Percentiles rank a stretch among this genome's conserved stretches.
Evolutionary conservation across 1,140 invertebrate species (phyloP).

Genomic region (Ruditapes philippinarum): DNA sequence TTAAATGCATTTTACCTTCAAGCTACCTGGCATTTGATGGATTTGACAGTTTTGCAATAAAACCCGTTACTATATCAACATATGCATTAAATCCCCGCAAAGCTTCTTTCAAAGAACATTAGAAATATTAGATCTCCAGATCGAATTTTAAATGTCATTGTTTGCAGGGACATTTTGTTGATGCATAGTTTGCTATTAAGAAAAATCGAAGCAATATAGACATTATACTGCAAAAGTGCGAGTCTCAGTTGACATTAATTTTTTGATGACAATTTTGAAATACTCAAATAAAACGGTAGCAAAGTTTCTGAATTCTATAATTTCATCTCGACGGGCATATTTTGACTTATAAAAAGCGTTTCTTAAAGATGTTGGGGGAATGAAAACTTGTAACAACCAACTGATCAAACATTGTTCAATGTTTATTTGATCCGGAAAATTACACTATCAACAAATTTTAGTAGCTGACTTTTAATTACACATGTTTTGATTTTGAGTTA

Average conservation of each 20-base stretch:
- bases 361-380: no score
- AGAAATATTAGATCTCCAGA: constrained; percentile 19
- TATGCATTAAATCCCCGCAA: not conserved
- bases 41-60: not conserved
- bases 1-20: constrained; percentile 37
- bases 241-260: not conserved
- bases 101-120: not conserved
- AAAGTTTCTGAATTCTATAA: no score
- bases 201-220: constrained; percentile 18
- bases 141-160: not conserved
- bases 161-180: not conserved
- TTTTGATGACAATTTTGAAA: not conserved
- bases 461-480: no score
- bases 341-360: no score
- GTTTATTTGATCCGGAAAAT: no score
- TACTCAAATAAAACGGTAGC: no score
- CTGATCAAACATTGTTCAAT: no score
- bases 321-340: no score
- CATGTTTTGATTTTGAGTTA: no score
- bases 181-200: constrained; percentile 25
- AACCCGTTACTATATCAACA: not conserved
- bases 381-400: no score
- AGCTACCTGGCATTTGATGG: not conserved
- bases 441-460: no score
- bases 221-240: not conserved